Evolutionary conservation across 2,888 invertebrate species (phyloP), one percentile per base, ranked within the genome.

Genomic region (Steinernema hermaphroditum): DNA sequence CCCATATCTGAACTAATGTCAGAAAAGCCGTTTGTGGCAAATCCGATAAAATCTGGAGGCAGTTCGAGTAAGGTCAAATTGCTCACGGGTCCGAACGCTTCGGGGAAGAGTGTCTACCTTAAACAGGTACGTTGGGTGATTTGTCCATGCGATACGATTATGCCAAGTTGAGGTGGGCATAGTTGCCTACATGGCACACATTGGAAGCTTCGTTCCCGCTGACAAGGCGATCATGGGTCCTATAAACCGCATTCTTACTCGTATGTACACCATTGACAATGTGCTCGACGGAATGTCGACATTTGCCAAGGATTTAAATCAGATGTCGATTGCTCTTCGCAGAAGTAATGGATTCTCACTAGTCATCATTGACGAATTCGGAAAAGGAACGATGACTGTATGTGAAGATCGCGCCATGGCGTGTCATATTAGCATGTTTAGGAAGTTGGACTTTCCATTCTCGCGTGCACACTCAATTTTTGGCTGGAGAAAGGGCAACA

Each of bases 101-200:
- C 93, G 84, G 96, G 96, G 1, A 96, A 96, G 88, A 94, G 93
- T 75, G 91, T 94, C 34, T 96, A 93, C 87, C 89, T 96, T 85
- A 94, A 94, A 88, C 93, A 94, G 89, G 90, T 90, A 43, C 16
- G 62, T 16, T 32, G 29, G n/a, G 16, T 37, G 22, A 8, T 34
- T 70, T n/a, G n/a, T n/a, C 32, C 74, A 87, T 29, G 41, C 34
- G 14, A 37, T 16, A 73, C 2, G n/a, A 0, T 37, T 19, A 49
- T 44, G 27, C 62, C 1, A 9, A 54, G 78, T 83, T 19, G 77
- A 89, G 88, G 89, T 91, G 2, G 92, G 92, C 19, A 86, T 94
- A 71, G 91, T 94, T 79, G 91, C 92, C 1, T 94, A 92, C 87
- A 89, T 96, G 89, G 92, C 94, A 0, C 94, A 94, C 86, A 90